Conservation (phyloP, 2,113 vertebrate genomes). For the Rhabdomys dilectus region DNA sequence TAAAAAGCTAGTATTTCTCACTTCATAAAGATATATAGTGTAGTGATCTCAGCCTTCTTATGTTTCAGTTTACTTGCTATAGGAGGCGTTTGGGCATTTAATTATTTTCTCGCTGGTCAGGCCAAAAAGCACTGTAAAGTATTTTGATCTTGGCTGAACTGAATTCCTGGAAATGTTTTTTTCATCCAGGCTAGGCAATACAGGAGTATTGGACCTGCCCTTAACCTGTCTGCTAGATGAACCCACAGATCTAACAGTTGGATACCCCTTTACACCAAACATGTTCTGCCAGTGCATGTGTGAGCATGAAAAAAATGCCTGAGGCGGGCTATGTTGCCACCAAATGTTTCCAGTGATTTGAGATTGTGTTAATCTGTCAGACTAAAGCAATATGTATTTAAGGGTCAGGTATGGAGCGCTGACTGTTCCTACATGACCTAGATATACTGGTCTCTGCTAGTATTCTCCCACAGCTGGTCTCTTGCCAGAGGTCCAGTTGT, state of each 20-base stretch:
- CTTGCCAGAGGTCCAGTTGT: not conserved
- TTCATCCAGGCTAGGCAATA: not conserved
- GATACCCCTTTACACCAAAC: not conserved
- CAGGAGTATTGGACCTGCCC: not conserved
- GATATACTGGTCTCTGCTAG: not conserved
- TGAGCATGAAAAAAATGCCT: not conserved
- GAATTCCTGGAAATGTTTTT: not conserved
- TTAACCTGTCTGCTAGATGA: not conserved
- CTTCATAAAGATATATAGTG: not conserved
- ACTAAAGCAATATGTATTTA: not conserved
- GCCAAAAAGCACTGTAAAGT: not conserved
- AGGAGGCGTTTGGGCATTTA: not conserved
- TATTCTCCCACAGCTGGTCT: not conserved
- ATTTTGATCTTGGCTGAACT: not conserved
- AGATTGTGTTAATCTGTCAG: not conserved
- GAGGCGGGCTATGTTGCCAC: not conserved
- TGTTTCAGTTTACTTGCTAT: not conserved
- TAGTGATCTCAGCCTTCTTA: not conserved
- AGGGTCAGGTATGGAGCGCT: too few relatives aligned
- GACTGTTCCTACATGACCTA: not conserved
- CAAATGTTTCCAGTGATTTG: not conserved
- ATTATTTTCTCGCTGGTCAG: not conserved
- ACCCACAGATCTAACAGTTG: not conserved
- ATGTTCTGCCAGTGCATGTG: not conserved
- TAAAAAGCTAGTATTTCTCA: not conserved